Conservation (phyloP, 1,140 invertebrate species). For the Drosophila varians region DNA sequence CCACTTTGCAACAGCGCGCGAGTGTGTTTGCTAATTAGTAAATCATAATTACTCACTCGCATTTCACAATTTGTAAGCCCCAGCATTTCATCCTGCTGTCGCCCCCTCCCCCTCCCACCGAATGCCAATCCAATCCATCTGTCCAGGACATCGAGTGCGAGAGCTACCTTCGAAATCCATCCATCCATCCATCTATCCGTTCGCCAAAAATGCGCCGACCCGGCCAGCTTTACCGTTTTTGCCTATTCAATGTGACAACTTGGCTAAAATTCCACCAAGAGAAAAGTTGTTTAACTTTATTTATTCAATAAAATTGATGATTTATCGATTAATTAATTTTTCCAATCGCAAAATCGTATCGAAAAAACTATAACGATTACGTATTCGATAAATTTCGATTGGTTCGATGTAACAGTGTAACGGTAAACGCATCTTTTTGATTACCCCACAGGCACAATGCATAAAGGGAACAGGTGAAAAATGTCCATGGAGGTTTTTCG, state of each 20-base stretch:
- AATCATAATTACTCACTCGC: conserved; percentile 79
- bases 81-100: neutral
- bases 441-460: conserved; percentile 10
- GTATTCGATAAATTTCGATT: too few species aligned
- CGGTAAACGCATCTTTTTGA: conserved; percentile 35
- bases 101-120: conserved; percentile 2
- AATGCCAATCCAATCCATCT: conserved; percentile 10
- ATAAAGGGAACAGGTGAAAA: conserved; percentile 20
- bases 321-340: neutral
- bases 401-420: neutral
- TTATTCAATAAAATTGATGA: neutral
- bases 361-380: neutral
- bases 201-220: conserved; percentile 22
- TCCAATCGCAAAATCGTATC: too few species aligned
- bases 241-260: neutral
- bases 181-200: conserved; percentile 27
- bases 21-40: conserved; percentile 79
- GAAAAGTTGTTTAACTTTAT: neutral
- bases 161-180: conserved; percentile 18
- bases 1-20: neutral
- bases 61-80: conserved; percentile 72
- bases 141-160: too few species aligned
- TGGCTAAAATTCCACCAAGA: neutral
- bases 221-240: conserved; percentile 14
- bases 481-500: neutral